phyloP scores from a whole-genome alignment of 1,140 invertebrate genomes.

The Stegodyphus mimosarum region DNA sequence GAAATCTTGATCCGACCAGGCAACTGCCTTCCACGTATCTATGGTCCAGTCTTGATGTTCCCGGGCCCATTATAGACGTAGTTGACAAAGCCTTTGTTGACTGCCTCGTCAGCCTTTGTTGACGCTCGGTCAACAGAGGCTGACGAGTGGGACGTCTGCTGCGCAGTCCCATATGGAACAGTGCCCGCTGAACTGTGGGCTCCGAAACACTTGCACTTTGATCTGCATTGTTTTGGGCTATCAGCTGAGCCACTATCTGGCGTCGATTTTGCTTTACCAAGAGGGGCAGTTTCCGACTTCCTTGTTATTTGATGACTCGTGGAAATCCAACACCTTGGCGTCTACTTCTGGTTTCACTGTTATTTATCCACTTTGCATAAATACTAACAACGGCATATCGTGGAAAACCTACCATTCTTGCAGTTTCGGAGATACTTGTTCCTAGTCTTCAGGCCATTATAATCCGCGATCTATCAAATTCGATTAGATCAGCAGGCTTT shows the following conservation, averaged over 20 bases:
- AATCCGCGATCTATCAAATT: not conserved
- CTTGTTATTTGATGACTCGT: not conserved
- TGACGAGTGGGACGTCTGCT: too few species aligned
- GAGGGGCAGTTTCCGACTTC: not conserved
- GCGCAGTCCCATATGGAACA: too few species aligned
- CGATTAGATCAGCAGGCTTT: not conserved
- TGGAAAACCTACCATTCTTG: not conserved
- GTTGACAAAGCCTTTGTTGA: too few species aligned
- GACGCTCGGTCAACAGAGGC: too few species aligned
- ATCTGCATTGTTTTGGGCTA: not conserved
- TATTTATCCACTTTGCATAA: not conserved
- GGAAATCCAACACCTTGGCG: not conserved
- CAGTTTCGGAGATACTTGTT: not conserved
- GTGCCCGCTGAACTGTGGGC: too few species aligned
- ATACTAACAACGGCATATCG: not conserved
- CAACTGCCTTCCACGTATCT: too few species aligned
- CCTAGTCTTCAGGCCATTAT: not conserved
- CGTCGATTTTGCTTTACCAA: not conserved
- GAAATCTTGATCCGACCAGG: too few species aligned
- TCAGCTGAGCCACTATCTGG: not conserved
- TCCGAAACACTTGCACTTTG: too few species aligned
- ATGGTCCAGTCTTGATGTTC: too few species aligned
- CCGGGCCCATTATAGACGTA: too few species aligned
- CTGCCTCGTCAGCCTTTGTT: too few species aligned
- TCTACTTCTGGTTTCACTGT: not conserved